Percentiles rank a stretch among this genome's conserved stretches.
Evolutionary conservation across 2,888 invertebrate species (phyloP).

Genomic region (Chelonus formosanus): DNA sequence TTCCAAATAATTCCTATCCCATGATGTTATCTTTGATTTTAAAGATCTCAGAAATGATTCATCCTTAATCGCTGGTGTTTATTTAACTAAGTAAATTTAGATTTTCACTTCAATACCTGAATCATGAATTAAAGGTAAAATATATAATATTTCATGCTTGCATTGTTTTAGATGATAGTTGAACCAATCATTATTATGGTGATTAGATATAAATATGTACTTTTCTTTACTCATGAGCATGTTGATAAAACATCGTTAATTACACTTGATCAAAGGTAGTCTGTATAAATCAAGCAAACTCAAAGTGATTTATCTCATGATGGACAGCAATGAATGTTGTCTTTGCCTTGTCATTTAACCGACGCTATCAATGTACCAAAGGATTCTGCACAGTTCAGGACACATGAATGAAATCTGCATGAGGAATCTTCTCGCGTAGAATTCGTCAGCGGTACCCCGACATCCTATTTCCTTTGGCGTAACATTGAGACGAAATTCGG

Average conservation of each 20-base stretch:
- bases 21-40: no score
- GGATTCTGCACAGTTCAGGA: slow-evolving; percentile 17
- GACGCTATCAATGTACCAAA: slow-evolving; percentile 3
- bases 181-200: no score
- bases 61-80: no score
- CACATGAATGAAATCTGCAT: slow-evolving; percentile 30
- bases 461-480: slow-evolving; percentile 26
- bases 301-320: slow-evolving; percentile 6
- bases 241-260: slow-evolving; percentile 1
- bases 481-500: slow-evolving; percentile 16
- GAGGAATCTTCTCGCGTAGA: slow-evolving; percentile 26
- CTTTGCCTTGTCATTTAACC: neutral
- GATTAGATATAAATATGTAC: neutral
- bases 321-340: slow-evolving; percentile 5
- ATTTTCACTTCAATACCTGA: no score
- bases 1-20: no score
- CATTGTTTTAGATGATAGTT: no score
- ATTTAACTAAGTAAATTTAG: no score
- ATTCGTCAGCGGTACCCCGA: slow-evolving; percentile 26
- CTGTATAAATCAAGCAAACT: neutral
- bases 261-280: neutral
- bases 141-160: no score
- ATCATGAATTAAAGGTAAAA: no score
- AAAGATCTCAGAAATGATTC: no score
- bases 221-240: neutral